Percentiles rank a stretch among this genome's conserved stretches.
Conservation (phyloP, 2,888 invertebrate genomes). For the Endotricha flammealis region DNA sequence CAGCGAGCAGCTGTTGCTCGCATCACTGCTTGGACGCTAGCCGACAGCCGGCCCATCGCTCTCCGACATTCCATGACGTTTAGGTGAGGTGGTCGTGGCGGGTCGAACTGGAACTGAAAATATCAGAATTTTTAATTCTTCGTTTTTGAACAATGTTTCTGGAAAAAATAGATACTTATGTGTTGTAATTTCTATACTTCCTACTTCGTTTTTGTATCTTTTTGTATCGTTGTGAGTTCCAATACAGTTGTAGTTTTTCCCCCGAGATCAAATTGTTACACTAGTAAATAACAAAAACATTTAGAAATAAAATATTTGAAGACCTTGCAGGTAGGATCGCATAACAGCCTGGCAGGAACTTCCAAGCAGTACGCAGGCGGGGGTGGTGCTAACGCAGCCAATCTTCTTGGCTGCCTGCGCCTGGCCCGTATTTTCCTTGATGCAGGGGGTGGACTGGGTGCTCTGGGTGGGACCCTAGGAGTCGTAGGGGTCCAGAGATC, state of each 20-base stretch:
- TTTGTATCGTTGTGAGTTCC: no score
- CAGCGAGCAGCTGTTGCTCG: constrained; percentile 54
- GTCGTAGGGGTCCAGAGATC: constrained; percentile 41
- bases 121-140: no score
- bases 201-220: no score
- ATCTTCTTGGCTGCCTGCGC: constrained; percentile 53
- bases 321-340: constrained; percentile 66
- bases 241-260: no score
- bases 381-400: constrained; percentile 45
- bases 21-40: constrained; percentile 60
- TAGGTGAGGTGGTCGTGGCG: constrained; percentile 53
- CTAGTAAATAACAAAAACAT: no score
- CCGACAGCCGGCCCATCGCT: constrained; percentile 55
- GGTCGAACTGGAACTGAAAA: constrained; percentile 61
- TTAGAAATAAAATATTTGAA: no score
- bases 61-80: constrained; percentile 46
- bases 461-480: constrained; percentile 24
- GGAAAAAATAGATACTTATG: no score
- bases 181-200: no score
- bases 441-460: constrained; percentile 46
- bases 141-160: no score
- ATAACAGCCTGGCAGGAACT: constrained; percentile 56
- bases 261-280: no score
- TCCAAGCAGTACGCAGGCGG: constrained; percentile 57
- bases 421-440: constrained; percentile 63